Evolutionary conservation across 2,797 vertebrate genomes (phyloP).

Genomic region (Pampus argenteus): DNA sequence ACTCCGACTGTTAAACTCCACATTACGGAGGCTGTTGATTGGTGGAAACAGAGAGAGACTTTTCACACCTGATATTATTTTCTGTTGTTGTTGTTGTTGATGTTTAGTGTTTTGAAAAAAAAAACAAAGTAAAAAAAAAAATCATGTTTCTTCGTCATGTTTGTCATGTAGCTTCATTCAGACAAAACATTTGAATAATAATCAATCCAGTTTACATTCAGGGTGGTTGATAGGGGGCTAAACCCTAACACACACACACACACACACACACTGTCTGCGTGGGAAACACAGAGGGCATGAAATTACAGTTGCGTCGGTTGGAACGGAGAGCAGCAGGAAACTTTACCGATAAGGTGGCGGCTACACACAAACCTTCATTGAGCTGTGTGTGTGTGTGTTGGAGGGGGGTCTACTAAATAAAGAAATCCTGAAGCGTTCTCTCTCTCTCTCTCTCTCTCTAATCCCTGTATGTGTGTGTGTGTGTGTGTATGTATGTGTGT

Average conservation of each 20-base stretch:
- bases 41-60: not conserved
- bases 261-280: conserved; percentile 18
- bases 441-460: conserved; percentile 28
- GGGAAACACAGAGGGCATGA: conserved; percentile 71
- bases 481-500: conserved; percentile 55
- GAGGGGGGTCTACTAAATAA: conserved; percentile 40
- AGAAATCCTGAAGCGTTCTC: conserved; percentile 37
- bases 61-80: not conserved
- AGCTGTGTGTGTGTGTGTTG: conserved; percentile 35
- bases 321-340: conserved; percentile 74
- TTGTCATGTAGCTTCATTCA: conserved; percentile 1
- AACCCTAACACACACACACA: conserved; percentile 11
- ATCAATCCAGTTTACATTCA: conserved; percentile 24
- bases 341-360: conserved; percentile 74
- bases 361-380: conserved; percentile 75
- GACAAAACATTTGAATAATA: conserved; percentile 48
- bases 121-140: no score
- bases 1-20: no score
- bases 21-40: conserved; percentile 4
- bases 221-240: conserved; percentile 23
- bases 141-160: not conserved
- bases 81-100: no score
- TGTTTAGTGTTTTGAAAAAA: not conserved
- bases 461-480: conserved; percentile 40
- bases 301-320: conserved; percentile 80